A percentile compares a stretch with the other conserved stretches of the same genome.
phyloP scores from a whole-genome alignment of 2,113 vertebrate genomes.

The Seriola quinqueradiata region DNA sequence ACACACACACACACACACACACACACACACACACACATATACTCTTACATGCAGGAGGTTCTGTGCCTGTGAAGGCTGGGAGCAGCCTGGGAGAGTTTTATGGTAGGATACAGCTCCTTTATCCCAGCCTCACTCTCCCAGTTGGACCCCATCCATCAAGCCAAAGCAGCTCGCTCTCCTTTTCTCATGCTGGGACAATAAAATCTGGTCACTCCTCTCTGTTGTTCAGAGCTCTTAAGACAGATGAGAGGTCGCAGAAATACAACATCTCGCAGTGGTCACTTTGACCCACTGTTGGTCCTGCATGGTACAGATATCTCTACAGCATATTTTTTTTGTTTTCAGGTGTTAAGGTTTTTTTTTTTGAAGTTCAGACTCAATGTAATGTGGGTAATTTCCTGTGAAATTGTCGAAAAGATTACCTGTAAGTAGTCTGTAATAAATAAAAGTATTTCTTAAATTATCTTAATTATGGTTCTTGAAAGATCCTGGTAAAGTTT shows the following conservation, averaged over 20 bases:
- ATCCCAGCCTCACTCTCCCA: slow-evolving; percentile 64
- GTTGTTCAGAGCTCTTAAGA: slow-evolving; percentile 68
- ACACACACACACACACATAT: background rate
- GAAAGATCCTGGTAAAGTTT: background rate
- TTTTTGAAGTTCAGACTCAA: slow-evolving; percentile 1
- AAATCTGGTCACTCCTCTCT: slow-evolving; percentile 70
- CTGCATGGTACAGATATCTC: slow-evolving; percentile 14
- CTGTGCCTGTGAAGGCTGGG: slow-evolving; percentile 31
- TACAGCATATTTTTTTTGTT: background rate
- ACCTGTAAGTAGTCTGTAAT: background rate
- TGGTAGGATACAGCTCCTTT: slow-evolving; percentile 62
- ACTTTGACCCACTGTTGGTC: slow-evolving; percentile 29
- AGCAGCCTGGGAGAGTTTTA: slow-evolving; percentile 57
- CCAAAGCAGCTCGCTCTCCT: slow-evolving; percentile 57
- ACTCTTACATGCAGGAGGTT: slow-evolving; percentile 16
- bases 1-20: slow-evolving; percentile 14
- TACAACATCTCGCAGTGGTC: slow-evolving; percentile 36
- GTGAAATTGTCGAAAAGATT: background rate
- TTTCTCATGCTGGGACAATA: slow-evolving; percentile 79
- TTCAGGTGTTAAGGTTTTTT: background rate
- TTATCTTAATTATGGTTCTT: background rate
- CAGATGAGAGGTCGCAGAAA: slow-evolving; percentile 69
- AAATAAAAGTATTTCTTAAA: background rate
- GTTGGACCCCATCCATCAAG: slow-evolving; percentile 78
- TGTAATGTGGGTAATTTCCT: background rate